Base-by-base conservation (phyloP, 2,113 vertebrate species). In the Castor canadensis region DNA sequence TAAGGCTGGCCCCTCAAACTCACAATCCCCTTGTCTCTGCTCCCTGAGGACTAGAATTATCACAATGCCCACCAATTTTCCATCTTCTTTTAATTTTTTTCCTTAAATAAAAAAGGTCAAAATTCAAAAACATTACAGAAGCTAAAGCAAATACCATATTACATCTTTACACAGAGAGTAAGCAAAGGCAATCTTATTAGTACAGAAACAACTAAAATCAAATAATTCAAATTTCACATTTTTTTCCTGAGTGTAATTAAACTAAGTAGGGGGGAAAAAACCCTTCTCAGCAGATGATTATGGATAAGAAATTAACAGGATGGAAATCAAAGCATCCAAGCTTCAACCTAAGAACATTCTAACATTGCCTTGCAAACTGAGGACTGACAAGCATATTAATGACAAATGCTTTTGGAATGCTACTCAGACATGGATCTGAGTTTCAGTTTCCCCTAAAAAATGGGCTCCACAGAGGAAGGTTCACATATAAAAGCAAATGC, bases 311-410 rank as follows among this genome's bases (percentile, higher is more conserved):
- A 93, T 85, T 77, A 87, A 72, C 32, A 83, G 69, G 56, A 79
- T 1, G 38, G 82, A 88, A 91, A 91, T 81, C 58, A 90, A 84
- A 91, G 89, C 35, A 47, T 26, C 30, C 64, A 87, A 67, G 81
- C 91, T 87, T 94, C 92, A 71, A 83, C 80, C 72, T 76, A 86
- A 93, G 64, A 95, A 93, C 77, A 91, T 35, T 45, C 60, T 72
- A 58, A 88, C 67, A 38, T 71, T 8, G 64, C 54, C 90, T 86
- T 76, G 52, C 87, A 82, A 80, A 72, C 5, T 24, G 38, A 86
- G 86, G 64, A 81, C 73, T 49, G 47, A 81, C 83, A 47, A 30
- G 94, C 80, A 79, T 96, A 82, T 64, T 87, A 89, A 95, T 84
- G 90, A 94, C 94, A 91, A 94, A 95, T 20, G 38, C 54, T 67